Evolutionary conservation across 2,888 invertebrate species (phyloP).

Genomic region (Lomographa bimaculata): DNA sequence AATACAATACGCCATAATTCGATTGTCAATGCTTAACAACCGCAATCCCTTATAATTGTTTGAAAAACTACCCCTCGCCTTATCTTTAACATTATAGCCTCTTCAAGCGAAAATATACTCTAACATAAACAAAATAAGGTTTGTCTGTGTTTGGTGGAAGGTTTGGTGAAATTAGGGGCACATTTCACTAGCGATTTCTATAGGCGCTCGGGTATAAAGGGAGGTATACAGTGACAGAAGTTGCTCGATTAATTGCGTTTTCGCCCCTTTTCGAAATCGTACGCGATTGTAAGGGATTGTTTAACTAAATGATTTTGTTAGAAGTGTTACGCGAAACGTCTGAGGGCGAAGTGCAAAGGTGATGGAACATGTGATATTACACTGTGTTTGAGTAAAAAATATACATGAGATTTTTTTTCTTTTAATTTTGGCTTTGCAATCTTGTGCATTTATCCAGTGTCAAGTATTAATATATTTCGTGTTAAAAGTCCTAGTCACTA

Average conservation of each 20-base stretch:
- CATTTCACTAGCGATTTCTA: slow-evolving; percentile 22
- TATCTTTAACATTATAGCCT: slow-evolving; percentile 32
- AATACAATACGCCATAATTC: slow-evolving; percentile 57
- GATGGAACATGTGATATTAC: too few relatives aligned
- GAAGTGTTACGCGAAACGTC: too few relatives aligned
- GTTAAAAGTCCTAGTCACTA: too few relatives aligned
- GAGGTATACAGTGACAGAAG: slow-evolving; percentile 63
- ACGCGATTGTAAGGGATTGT: slow-evolving; percentile 39
- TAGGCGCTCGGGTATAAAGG: slow-evolving; percentile 23
- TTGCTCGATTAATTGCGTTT: slow-evolving; percentile 73
- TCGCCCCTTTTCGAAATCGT: slow-evolving; percentile 63
- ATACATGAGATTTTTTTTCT: too few relatives aligned
- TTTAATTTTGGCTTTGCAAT: too few relatives aligned
- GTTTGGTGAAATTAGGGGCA: slow-evolving; percentile 25
- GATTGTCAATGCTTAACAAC: slow-evolving; percentile 62
- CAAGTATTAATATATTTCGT: too few relatives aligned
- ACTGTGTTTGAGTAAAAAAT: too few relatives aligned
- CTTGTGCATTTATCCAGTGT: too few relatives aligned
- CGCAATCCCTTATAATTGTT: slow-evolving; percentile 71
- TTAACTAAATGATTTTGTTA: slow-evolving; percentile 58
- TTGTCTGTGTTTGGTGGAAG: background rate
- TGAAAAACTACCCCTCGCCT: slow-evolving; percentile 66
- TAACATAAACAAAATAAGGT: background rate
- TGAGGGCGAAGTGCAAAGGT: too few relatives aligned
- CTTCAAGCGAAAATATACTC: background rate